Percentiles rank a stretch among this genome's conserved stretches.
Evolutionary conservation across 2,888 invertebrate species (phyloP).

Genomic region (Lithosia quadra): DNA sequence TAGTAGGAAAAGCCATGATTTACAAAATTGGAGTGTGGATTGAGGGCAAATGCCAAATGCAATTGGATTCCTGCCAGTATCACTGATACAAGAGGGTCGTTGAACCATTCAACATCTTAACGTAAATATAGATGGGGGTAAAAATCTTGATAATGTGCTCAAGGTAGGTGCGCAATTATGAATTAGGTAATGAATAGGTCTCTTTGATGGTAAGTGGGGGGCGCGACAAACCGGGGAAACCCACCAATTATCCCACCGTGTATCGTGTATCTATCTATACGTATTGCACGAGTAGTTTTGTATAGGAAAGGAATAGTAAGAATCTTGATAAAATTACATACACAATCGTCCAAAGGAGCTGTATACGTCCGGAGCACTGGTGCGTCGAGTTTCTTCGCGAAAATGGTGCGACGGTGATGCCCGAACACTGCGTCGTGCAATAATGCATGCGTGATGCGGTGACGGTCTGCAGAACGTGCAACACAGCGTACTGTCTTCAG

Average conservation of each 20-base stretch:
- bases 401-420: slow-evolving; percentile 61
- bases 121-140: no score
- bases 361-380: slow-evolving; percentile 66
- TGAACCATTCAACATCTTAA: not conserved
- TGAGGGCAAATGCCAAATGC: not conserved
- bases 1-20: not conserved
- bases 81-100: not conserved
- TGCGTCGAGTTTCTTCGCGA: slow-evolving; percentile 37
- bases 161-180: no score
- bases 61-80: not conserved
- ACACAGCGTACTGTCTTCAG: slow-evolving; percentile 69
- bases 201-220: no score
- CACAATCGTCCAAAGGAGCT: slow-evolving; percentile 64
- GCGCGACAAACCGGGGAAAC: no score
- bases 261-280: no score
- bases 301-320: not conserved
- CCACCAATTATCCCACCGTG: no score
- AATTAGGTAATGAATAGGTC: no score
- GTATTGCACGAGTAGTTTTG: not conserved
- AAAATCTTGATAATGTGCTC: no score
- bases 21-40: not conserved
- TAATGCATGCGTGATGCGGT: slow-evolving; percentile 56
- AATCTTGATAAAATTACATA: not conserved
- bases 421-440: slow-evolving; percentile 71
- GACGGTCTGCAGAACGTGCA: slow-evolving; percentile 67